A percentile compares a stretch with the other conserved stretches of the same genome.
Evolutionary conservation across 2,797 vertebrate species (phyloP).

Genomic region (Gadopsis bispinosus): DNA sequence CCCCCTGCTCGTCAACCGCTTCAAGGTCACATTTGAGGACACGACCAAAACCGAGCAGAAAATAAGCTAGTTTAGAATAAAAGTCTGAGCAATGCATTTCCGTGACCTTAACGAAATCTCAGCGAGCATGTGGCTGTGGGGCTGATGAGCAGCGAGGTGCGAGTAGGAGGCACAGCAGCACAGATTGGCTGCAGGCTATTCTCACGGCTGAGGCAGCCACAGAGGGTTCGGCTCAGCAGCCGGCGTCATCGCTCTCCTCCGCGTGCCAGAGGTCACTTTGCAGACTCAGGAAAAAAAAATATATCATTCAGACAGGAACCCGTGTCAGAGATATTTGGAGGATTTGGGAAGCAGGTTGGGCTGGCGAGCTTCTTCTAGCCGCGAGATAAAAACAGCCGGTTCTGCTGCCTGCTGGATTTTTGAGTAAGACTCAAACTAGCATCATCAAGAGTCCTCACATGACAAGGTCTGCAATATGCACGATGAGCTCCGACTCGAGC

Average conservation of each 20-base stretch:
- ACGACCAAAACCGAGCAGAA: slow-evolving; percentile 6
- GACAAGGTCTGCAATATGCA: slow-evolving; percentile 34
- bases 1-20: neutral
- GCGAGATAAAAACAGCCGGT: slow-evolving; percentile 29
- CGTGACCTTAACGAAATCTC: slow-evolving; percentile 27
- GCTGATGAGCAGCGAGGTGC: slow-evolving; percentile 26
- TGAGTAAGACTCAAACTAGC: slow-evolving; percentile 28
- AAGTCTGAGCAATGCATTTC: slow-evolving; percentile 27
- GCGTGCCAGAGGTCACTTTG: slow-evolving; percentile 67
- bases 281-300: slow-evolving; percentile 49
- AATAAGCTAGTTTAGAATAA: neutral
- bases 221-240: slow-evolving; percentile 62
- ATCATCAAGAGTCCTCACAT: slow-evolving; percentile 45
- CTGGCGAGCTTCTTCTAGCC: slow-evolving; percentile 34
- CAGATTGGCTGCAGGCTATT: slow-evolving; percentile 69
- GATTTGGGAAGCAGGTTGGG: slow-evolving; percentile 39
- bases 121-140: slow-evolving; percentile 3
- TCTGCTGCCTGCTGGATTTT: slow-evolving; percentile 30
- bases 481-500: slow-evolving; percentile 20
- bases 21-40: slow-evolving; percentile 4
- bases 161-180: slow-evolving; percentile 61
- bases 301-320: slow-evolving; percentile 43
- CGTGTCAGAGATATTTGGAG: slow-evolving; percentile 37
- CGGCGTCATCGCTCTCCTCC: slow-evolving; percentile 71
- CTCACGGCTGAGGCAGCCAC: slow-evolving; percentile 69